A percentile compares a stretch with the other conserved stretches of the same genome.
phyloP scores from a whole-genome alignment of 1,140 invertebrate species.

The Zophobas morio region DNA sequence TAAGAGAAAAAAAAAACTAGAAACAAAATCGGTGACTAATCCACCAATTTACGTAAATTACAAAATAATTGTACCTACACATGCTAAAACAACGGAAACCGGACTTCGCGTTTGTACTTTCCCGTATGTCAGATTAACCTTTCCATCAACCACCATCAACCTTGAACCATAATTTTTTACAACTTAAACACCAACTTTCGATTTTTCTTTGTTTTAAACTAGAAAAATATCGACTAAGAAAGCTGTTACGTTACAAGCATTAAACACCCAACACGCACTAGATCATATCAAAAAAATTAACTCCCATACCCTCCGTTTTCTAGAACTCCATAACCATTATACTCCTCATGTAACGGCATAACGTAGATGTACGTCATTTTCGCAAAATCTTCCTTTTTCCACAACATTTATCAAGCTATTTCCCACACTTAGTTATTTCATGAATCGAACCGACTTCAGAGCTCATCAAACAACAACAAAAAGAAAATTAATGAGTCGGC shows the following conservation, averaged over 20 bases:
- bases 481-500: no score
- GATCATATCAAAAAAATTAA: slow-evolving; percentile 44
- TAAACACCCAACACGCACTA: slow-evolving; percentile 18
- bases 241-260: slow-evolving; percentile 16
- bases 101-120: no score
- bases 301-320: slow-evolving; percentile 63
- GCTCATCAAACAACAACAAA: no score
- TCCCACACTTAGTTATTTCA: not conserved
- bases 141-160: not conserved
- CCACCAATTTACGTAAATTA: no score
- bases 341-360: slow-evolving; percentile 65
- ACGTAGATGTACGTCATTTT: slow-evolving; percentile 67
- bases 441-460: no score
- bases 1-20: no score
- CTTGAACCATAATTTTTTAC: slow-evolving; percentile 6
- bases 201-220: not conserved
- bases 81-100: no score
- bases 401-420: slow-evolving; percentile 31
- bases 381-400: slow-evolving; percentile 30
- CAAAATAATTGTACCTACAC: no score
- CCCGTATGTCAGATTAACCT: no score
- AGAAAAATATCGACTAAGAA: not conserved
- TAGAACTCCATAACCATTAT: slow-evolving; percentile 64
- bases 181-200: not conserved
- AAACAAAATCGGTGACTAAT: no score